A percentile compares a stretch with the other conserved stretches of the same genome.
Evolutionary conservation across 2,888 invertebrate species (phyloP).

Genomic region (Cerceris ruficornis): DNA sequence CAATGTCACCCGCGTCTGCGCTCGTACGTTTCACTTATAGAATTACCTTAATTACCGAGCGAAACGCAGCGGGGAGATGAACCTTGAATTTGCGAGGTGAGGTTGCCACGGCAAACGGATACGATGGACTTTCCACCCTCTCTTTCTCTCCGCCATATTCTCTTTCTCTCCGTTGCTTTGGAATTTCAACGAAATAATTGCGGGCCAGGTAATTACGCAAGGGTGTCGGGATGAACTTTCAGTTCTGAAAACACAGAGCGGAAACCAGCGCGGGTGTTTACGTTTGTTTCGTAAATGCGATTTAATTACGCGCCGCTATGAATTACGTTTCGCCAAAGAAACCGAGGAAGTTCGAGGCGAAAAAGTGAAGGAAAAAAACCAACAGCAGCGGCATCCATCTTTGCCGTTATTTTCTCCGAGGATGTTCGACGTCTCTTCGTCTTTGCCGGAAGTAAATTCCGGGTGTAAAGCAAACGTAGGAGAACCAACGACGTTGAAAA

Average conservation of each 20-base stretch:
- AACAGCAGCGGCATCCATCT: background rate
- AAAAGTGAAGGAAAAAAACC: background rate
- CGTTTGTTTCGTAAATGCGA: slow-evolving; percentile 12
- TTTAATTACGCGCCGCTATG: slow-evolving; percentile 22
- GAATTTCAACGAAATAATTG: slow-evolving; percentile 3
- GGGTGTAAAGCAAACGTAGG: background rate
- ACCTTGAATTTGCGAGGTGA: slow-evolving; percentile 13
- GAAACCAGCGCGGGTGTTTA: background rate
- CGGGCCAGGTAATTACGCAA: slow-evolving; percentile 3
- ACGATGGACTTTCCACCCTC: background rate
- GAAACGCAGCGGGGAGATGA: slow-evolving; percentile 5
- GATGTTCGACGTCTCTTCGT: too few relatives aligned
- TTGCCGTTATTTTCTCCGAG: too few relatives aligned
- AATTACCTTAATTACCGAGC: slow-evolving; percentile 24
- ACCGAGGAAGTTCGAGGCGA: background rate
- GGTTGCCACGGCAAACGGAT: slow-evolving; percentile 8
- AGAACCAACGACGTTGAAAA: background rate
- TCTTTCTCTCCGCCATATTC: background rate
- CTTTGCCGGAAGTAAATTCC: background rate
- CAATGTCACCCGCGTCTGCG: background rate
- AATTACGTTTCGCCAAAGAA: background rate
- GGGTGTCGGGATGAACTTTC: slow-evolving; percentile 5
- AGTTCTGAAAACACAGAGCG: background rate
- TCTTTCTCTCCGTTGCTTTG: background rate
- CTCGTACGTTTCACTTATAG: slow-evolving; percentile 6